Evolutionary conservation across 2,797 vertebrate species (phyloP).

Genomic region (Chromis chromis): DNA sequence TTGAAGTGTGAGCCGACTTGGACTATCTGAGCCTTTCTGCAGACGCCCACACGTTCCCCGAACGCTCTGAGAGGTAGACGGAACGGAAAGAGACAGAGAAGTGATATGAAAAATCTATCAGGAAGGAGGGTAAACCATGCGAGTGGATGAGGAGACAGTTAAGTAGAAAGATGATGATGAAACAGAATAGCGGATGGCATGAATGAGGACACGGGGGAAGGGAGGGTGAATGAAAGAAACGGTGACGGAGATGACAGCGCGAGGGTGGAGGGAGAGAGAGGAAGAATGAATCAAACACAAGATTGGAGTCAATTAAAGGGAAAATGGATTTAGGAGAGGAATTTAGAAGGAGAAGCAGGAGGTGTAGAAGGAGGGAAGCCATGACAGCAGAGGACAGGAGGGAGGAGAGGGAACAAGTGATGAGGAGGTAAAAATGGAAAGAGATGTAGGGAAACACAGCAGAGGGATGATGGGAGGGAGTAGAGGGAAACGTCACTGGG

Average conservation of each 20-base stretch:
- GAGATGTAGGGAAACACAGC: slow-evolving; percentile 33
- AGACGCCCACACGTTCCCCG: slow-evolving; percentile 35
- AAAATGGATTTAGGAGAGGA: slow-evolving; percentile 7
- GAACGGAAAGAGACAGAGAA: not conserved
- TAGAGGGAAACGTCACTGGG: slow-evolving; percentile 63
- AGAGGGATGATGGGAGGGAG: slow-evolving; percentile 39
- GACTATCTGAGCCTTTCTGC: slow-evolving; percentile 14
- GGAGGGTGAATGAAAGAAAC: slow-evolving; percentile 40
- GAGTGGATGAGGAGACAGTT: slow-evolving; percentile 16
- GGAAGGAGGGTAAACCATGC: not conserved
- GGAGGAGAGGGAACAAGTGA: slow-evolving; percentile 29
- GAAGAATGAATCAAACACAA: slow-evolving; percentile 57
- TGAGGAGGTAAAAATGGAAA: slow-evolving; percentile 37
- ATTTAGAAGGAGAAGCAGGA: not conserved
- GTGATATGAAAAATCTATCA: not conserved
- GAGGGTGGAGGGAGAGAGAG: slow-evolving; percentile 26
- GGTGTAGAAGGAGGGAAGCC: slow-evolving; percentile 19
- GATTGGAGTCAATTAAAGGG: slow-evolving; percentile 42
- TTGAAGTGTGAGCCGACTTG: slow-evolving; percentile 40
- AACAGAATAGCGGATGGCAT: slow-evolving; percentile 58
- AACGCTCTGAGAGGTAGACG: slow-evolving; percentile 7
- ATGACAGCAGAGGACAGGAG: slow-evolving; percentile 21
- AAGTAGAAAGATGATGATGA: slow-evolving; percentile 50
- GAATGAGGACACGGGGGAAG: slow-evolving; percentile 32
- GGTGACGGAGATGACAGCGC: slow-evolving; percentile 39